Evolutionary conservation across 2,113 vertebrate genomes (phyloP).

Genomic region (Dolichotis patagonum): DNA sequence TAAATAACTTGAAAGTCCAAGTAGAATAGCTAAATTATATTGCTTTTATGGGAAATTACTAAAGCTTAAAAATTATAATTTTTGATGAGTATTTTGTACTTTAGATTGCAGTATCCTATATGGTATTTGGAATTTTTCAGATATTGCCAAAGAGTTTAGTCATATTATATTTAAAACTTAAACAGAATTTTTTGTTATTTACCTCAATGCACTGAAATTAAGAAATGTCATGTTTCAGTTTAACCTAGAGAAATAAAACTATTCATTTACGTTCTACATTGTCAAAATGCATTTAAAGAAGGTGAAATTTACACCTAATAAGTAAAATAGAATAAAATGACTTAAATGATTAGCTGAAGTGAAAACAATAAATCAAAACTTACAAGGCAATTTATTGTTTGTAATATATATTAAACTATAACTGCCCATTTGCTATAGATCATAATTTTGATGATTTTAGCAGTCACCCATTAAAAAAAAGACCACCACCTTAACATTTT

Average conservation of each 20-base stretch:
- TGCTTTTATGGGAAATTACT: not conserved
- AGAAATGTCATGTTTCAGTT: not conserved
- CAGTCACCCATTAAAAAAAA: not conserved
- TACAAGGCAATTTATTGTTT: not conserved
- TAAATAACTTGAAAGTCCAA: not conserved
- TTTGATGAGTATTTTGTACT: not conserved
- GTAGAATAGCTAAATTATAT: slow-evolving; percentile 1
- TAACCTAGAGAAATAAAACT: not conserved
- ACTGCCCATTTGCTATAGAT: not conserved
- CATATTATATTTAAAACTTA: not conserved
- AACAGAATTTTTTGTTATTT: not conserved
- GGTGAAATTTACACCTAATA: not conserved
- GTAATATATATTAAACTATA: not conserved
- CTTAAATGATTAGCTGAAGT: not conserved
- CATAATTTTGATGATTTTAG: not conserved
- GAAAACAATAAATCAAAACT: not conserved
- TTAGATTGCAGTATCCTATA: not conserved
- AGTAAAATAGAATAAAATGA: not conserved
- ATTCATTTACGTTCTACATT: not conserved
- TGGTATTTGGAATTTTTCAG: not conserved
- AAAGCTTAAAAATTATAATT: not conserved
- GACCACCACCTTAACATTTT: not conserved
- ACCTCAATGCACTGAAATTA: not conserved
- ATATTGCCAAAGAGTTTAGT: not conserved
- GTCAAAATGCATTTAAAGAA: slow-evolving; percentile 17